Conservation (phyloP, 2,113 vertebrate genomes). For the Vulpes lagopus region DNA sequence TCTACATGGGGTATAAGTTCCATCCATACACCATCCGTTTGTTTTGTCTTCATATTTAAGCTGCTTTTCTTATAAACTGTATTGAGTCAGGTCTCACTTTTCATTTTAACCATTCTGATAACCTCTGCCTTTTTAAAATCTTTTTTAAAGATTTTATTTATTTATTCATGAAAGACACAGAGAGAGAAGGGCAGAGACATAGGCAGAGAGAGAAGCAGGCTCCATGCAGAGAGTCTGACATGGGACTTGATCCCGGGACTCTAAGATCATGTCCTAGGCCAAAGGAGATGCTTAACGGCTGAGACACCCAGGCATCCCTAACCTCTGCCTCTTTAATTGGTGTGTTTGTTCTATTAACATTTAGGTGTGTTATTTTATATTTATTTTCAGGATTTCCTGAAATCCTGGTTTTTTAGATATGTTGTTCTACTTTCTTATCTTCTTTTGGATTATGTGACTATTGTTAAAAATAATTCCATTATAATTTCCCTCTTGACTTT, state of each 20-base stretch:
- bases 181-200: too few species aligned
- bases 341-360: not conserved
- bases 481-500: not conserved
- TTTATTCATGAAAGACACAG: too few species aligned
- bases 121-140: not conserved
- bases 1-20: accelerated
- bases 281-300: too few species aligned
- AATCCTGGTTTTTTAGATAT: not conserved
- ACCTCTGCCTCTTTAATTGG: not conserved
- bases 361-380: not conserved
- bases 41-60: not conserved
- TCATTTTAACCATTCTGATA: not conserved
- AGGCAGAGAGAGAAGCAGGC: too few species aligned
- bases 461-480: not conserved
- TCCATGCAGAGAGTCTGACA: too few species aligned
- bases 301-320: too few species aligned
- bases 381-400: not conserved
- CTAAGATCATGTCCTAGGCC: too few species aligned
- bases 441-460: not conserved
- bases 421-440: not conserved
- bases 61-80: too few species aligned
- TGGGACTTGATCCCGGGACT: too few species aligned
- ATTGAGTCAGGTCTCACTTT: not conserved
- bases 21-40: not conserved
- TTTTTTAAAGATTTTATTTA: too few species aligned